phyloP scores from a whole-genome alignment of 2,797 vertebrate genomes.

The Myotis pilosus region DNA sequence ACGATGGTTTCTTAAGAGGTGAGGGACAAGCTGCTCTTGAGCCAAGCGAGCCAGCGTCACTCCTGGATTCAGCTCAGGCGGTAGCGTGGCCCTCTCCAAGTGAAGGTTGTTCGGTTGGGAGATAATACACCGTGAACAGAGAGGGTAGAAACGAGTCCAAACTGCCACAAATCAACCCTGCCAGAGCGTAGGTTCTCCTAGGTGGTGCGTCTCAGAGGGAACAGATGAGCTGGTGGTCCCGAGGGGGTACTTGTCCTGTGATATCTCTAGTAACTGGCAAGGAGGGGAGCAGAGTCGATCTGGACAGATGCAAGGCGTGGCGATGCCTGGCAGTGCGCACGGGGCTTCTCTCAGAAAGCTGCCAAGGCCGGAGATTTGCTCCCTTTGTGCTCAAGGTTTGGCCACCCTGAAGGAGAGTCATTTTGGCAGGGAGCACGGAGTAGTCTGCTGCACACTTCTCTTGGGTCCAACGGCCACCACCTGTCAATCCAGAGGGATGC shows the following conservation, averaged over 20 bases:
- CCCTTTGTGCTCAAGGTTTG: conserved; percentile 5
- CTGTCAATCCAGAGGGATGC: conserved; percentile 90
- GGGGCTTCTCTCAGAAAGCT: neutral
- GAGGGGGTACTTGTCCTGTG: neutral
- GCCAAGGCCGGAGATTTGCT: neutral
- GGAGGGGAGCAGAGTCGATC: neutral
- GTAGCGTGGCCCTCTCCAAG: neutral
- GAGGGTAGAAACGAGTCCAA: neutral
- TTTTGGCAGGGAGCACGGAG: neutral
- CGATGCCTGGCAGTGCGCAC: neutral
- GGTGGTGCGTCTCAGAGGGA: neutral
- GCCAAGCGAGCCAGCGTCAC: neutral
- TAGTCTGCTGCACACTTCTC: neutral
- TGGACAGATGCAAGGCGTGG: neutral
- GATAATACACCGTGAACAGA: neutral
- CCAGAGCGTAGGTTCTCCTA: neutral
- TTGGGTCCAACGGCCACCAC: neutral
- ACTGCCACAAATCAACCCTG: neutral
- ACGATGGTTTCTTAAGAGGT: neutral
- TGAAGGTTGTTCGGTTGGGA: neutral
- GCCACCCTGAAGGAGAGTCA: neutral
- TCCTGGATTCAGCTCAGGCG: neutral
- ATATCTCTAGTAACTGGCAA: neutral
- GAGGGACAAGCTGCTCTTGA: neutral
- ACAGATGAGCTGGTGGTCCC: neutral